A percentile compares a stretch with the other conserved stretches of the same genome.
These are phyloP conservation scores for Heliconius hermathena DNA, from an alignment of 1,140 invertebrate species.

Conservation along the genomic window DNA sequence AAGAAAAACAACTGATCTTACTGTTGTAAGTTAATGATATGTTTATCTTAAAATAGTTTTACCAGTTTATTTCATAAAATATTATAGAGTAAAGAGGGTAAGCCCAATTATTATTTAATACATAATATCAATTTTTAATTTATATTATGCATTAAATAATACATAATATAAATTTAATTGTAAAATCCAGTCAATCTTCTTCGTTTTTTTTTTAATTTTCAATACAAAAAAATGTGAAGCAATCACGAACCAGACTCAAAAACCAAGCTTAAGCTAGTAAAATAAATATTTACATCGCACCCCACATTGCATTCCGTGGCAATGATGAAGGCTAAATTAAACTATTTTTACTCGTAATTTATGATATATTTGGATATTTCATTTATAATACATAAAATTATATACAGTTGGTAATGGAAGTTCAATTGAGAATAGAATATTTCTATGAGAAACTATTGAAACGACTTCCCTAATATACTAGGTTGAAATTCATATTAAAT, in stretches of 20 bases:
- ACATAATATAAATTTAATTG: neutral
- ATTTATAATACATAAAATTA: conserved; percentile 65
- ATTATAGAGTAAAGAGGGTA: neutral
- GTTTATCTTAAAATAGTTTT: neutral
- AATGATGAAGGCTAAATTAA: conserved; percentile 20
- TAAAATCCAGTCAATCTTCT: conserved; percentile 3
- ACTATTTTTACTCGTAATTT: conserved; percentile 60
- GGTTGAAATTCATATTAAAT: neutral
- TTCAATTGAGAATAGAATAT: conserved; percentile 9
- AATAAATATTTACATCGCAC: conserved; percentile 63
- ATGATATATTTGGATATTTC: conserved; percentile 62
- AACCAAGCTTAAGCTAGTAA: conserved; percentile 56
- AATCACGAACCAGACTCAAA: conserved; percentile 40
- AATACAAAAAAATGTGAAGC: conserved; percentile 27
- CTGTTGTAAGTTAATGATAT: neutral
- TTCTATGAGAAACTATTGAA: conserved; percentile 22
- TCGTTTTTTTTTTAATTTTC: conserved; percentile 29
- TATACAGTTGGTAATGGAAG: conserved; percentile 42
- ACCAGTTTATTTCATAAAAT: neutral
- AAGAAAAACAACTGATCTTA: conserved; percentile 12
- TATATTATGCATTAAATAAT: neutral
- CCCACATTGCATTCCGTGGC: conserved; percentile 53
- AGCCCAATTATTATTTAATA: neutral
- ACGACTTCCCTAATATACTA: neutral
- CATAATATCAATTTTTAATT: neutral